Evolutionary conservation across 2,888 invertebrate genomes (phyloP).

Genomic region (Leptopterna dolabrata): DNA sequence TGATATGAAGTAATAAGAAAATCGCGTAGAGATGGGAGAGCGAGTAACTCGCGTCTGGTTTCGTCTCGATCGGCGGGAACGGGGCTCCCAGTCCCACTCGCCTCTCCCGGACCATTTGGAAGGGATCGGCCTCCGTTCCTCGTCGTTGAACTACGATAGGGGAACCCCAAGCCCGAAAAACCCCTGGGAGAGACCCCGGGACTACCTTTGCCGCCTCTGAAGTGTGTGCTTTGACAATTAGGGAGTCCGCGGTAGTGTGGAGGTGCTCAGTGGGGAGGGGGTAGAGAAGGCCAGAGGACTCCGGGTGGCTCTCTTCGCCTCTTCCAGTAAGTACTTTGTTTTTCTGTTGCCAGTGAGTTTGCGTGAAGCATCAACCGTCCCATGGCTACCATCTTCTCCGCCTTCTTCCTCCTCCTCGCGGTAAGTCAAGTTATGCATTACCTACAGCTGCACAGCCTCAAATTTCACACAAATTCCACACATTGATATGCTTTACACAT

Average conservation of each 20-base stretch:
- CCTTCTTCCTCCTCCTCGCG: conserved; percentile 25
- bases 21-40: too few species aligned
- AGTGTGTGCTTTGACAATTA: conserved; percentile 39
- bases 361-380: conserved; percentile 21
- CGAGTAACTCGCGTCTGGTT: too few species aligned
- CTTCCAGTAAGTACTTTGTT: conserved; percentile 42
- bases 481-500: too few species aligned
- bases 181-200: neutral
- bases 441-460: too few species aligned
- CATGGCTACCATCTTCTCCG: conserved; percentile 31
- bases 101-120: neutral
- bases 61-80: neutral
- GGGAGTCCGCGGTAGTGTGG: conserved; percentile 29
- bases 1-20: too few species aligned
- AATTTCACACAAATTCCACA: neutral
- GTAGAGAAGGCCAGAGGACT: conserved; percentile 26
- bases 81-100: neutral
- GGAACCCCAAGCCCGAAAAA: neutral
- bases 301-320: neutral
- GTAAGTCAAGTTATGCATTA: neutral
- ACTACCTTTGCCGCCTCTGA: neutral
- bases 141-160: neutral
- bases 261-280: neutral
- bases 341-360: conserved; percentile 45
- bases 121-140: neutral